phyloP scores from a whole-genome alignment of 2,797 vertebrate genomes.

The Pseudomugil gertrudae region DNA sequence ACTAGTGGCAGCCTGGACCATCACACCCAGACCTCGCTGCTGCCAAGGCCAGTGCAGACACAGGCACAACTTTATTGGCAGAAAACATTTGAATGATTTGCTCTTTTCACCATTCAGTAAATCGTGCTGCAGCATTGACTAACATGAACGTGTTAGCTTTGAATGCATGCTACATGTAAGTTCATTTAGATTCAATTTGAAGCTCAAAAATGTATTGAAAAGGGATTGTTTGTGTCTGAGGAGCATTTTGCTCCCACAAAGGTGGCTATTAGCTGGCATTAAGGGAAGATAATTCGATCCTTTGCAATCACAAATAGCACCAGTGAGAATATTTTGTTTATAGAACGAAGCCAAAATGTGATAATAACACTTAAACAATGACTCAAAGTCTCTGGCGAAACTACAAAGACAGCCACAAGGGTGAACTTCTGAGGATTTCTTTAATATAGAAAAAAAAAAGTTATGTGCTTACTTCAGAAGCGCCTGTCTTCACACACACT shows the following conservation, averaged over 20 bases:
- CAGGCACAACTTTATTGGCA: constrained; percentile 29
- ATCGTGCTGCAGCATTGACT: constrained; percentile 17
- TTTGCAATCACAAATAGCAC: constrained; percentile 32
- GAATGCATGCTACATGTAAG: constrained; percentile 36
- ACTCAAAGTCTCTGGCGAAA: constrained; percentile 39
- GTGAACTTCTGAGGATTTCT: constrained; percentile 54
- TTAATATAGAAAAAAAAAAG: not conserved
- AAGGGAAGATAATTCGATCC: constrained; percentile 28
- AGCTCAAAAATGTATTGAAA: constrained; percentile 32
- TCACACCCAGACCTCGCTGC: constrained; percentile 43
- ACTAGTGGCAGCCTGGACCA: constrained; percentile 55
- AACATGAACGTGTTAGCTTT: constrained; percentile 29
- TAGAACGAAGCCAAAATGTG: constrained; percentile 23
- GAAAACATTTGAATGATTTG: constrained; percentile 45
- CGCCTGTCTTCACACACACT: constrained; percentile 33
- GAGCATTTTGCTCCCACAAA: constrained; percentile 22
- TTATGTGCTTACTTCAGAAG: constrained; percentile 48
- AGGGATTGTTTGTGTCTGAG: constrained; percentile 19
- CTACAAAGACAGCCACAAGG: constrained; percentile 58
- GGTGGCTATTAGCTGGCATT: constrained; percentile 39
- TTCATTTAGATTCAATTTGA: constrained; percentile 54
- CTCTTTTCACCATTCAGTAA: constrained; percentile 54
- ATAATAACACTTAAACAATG: constrained; percentile 41
- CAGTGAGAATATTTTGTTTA: constrained; percentile 35
- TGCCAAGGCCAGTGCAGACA: constrained; percentile 44